Base-by-base conservation (phyloP, 2,113 vertebrate species). In the Anhinga rufa region DNA sequence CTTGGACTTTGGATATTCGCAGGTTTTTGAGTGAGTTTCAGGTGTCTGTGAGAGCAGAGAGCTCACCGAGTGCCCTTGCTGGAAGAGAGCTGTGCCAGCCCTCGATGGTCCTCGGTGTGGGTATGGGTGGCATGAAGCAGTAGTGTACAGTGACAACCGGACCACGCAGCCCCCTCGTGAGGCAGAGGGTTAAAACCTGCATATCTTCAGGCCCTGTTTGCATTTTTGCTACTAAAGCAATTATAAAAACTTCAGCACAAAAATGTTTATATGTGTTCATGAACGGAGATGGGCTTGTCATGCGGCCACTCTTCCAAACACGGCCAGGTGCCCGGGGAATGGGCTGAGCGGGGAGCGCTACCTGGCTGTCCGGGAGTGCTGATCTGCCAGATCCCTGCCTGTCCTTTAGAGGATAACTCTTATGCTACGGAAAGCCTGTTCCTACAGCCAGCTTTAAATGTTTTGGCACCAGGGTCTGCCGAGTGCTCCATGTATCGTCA, bases 401-500 rank as follows among this genome's bases (percentile, higher is more conserved):
- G 29, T 36, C 61, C 66, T 38, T 78, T 4, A 15, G 16, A 52
- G 87, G 36, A 34, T 9, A 52, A 79, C 10, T 54, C 38, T 69
- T 36, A 28, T 1, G 0, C 46, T 6, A 24, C 4, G 4, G 58
- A 42, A 74, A 70, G 2, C 61, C 31, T 1, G 0, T 58, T 87
- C 70, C 87, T 36, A 6, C 13, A 72, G 68, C 52, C 82, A 51
- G 22, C 36, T 54, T 34, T 19, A 13, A 25, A 24, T 10, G 68
- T 61, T 90, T 72, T 82, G 68, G 66, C 87, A 3, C 17, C 0
- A 3, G 29, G 38, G 4, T 22, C 28, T n/a, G 58, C 74, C 1
- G 7, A 68, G 74, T 1, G 0, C 84, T n/a, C 60, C 0, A 2
- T 0, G 3, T 19, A 2, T 46, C 9, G 0, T 58, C 44, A 2